Base-by-base conservation (phyloP, 2,888 invertebrate genomes). In the Antitype chi region DNA sequence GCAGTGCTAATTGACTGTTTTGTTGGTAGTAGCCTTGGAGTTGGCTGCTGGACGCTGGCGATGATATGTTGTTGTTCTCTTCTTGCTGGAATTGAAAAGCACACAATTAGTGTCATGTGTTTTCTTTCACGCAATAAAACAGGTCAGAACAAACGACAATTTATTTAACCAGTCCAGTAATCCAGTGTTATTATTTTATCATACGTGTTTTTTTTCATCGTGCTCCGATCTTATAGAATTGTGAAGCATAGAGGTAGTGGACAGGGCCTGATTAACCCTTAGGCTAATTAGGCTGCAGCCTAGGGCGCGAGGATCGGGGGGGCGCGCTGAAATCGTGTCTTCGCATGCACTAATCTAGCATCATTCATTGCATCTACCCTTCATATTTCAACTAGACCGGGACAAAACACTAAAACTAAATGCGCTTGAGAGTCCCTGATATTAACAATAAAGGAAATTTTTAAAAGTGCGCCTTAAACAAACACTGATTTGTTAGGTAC, bases 1-100 rank as follows among this genome's bases (percentile, higher is more conserved):
- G 96, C 88, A 95, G 86, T 72, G 89, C 74, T 77, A 95, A 90
- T 87, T 96, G 96, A 88, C 91, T 93, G 84, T 85, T 86, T 32
- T 92, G 95, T 85, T 95, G 95, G 92, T 97, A 97, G 92, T 97
- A 95, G 89, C 92, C 91, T 84, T 96, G 96, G 9, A 94, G 89
- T 83, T 96, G 96, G 87, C 94, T 95, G 75, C 96, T 92, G 75
- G 96, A 94, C 85, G 96, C 90, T 87, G 96, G 94, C 89, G 96
- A 94, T 88, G 95, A 92, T 86, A 96, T 93, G 89, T 97, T 97
- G 91, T 97, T 97, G 91, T 97, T 97, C 89, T 97, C 97, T 91
- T 96, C 95, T 95, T 97, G 97, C 97, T 97, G 97, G 85, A 96
- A 95, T 82, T n/a, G n/a, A 73, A 78, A 64, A 82, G 71, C 1